A percentile compares a stretch with the other conserved stretches of the same genome.
Conservation (phyloP, 2,888 invertebrate genomes). For the Chrysodeixis includens region DNA sequence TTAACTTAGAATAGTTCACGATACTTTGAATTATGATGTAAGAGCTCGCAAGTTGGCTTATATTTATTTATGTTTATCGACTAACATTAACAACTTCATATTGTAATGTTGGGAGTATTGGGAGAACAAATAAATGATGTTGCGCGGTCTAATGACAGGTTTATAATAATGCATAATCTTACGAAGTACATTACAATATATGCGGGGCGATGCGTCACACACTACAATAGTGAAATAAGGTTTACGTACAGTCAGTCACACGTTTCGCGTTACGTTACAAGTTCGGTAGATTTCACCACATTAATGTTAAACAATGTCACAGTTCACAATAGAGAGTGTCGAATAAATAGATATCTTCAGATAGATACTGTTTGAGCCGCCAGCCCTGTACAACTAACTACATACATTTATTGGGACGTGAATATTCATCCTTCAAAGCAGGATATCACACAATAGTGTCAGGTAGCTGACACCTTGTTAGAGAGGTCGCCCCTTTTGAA, state of each 20-base stretch:
- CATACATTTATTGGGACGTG: constrained; percentile 77
- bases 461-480: constrained; percentile 87
- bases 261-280: constrained; percentile 47
- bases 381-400: constrained; percentile 51
- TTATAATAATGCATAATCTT: too few species aligned
- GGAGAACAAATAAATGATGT: too few species aligned
- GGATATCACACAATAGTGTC: constrained; percentile 83
- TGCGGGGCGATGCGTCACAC: too few species aligned
- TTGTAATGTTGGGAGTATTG: too few species aligned
- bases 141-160: too few species aligned
- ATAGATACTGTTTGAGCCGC: constrained; percentile 60
- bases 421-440: constrained; percentile 80
- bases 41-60: not conserved
- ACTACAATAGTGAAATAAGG: constrained; percentile 27
- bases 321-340: constrained; percentile 61
- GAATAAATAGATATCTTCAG: constrained; percentile 66
- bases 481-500: constrained; percentile 78
- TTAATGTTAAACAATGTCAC: constrained; percentile 58
- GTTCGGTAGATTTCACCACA: constrained; percentile 48
- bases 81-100: not conserved
- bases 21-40: constrained; percentile 29
- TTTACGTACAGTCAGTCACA: constrained; percentile 32
- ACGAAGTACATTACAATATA: too few species aligned
- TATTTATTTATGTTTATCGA: not conserved
- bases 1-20: constrained; percentile 43